These are phyloP conservation scores for Heliconius hortense DNA, from an alignment of 2,888 invertebrate species.

Conservation along the genomic window DNA sequence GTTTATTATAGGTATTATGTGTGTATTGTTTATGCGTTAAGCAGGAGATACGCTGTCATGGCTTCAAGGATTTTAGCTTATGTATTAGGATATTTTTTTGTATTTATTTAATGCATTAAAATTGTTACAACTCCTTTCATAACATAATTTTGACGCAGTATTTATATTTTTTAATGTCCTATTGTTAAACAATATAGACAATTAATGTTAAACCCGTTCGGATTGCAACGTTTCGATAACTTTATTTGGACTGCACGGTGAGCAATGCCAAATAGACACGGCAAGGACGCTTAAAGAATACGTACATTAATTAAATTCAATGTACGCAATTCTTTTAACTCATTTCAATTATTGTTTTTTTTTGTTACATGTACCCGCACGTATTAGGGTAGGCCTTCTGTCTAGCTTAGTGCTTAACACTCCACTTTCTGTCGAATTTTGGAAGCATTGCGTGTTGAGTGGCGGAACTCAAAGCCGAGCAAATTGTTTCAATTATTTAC, in stretches of 20 bases:
- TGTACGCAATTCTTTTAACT: neutral
- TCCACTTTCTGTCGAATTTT: neutral
- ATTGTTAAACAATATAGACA: conserved; percentile 33
- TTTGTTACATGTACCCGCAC: neutral
- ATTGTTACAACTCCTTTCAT: neutral
- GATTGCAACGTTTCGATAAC: conserved; percentile 26
- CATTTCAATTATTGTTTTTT: neutral
- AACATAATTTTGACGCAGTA: neutral
- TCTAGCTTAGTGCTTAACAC: neutral
- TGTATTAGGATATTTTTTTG: neutral
- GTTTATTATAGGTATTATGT: neutral
- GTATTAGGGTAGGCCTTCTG: neutral
- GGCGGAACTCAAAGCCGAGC: no score
- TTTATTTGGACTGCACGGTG: conserved; percentile 34
- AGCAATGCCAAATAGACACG: conserved; percentile 29
- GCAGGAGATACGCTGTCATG: conserved; percentile 2
- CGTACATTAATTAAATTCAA: conserved; percentile 19
- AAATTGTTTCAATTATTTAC: no score
- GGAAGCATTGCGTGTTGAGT: neutral
- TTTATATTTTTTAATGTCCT: neutral
- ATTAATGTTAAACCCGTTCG: conserved; percentile 32
- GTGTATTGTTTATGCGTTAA: neutral
- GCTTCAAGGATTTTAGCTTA: neutral
- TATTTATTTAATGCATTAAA: neutral
- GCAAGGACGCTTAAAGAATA: conserved; percentile 29